Conservation (phyloP, 2,113 vertebrate genomes). For the Acanthisitta chloris region DNA sequence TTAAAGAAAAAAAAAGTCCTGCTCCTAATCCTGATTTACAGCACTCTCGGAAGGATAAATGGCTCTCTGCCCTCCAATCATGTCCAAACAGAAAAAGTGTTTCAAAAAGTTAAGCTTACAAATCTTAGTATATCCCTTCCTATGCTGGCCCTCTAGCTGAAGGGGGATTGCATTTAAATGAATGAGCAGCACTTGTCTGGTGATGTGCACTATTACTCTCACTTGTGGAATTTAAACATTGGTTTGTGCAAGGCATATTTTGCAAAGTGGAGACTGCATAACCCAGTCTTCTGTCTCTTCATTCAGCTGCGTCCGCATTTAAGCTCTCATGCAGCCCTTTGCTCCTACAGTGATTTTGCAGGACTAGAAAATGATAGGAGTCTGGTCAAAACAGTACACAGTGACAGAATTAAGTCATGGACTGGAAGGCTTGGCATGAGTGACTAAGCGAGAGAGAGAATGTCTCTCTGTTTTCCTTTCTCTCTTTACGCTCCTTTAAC, state of each 20-base stretch:
- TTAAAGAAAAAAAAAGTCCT: background rate
- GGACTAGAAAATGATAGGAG: background rate
- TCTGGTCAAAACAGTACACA: background rate
- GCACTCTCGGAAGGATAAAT: background rate
- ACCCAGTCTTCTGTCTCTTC: background rate
- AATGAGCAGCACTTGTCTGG: background rate
- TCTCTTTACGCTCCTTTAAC: background rate
- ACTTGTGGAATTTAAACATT: background rate
- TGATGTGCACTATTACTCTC: rapidly evolving
- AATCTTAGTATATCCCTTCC: background rate
- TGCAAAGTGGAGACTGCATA: background rate
- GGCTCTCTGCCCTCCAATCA: background rate
- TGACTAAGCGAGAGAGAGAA: background rate
- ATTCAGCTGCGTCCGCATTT: rapidly evolving
- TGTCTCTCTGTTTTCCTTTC: background rate
- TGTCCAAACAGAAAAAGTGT: background rate
- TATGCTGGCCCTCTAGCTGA: background rate
- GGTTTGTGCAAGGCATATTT: background rate
- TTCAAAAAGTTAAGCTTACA: background rate
- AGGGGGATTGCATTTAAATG: background rate
- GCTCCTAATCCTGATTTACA: background rate
- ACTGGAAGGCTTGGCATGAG: background rate
- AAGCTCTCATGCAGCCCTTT: background rate
- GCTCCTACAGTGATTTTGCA: background rate
- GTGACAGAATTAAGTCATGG: background rate